phyloP scores from a whole-genome alignment of 30 jellyfish, hydroid and myxozoan genomes.

The Hydra vulgaris region DNA sequence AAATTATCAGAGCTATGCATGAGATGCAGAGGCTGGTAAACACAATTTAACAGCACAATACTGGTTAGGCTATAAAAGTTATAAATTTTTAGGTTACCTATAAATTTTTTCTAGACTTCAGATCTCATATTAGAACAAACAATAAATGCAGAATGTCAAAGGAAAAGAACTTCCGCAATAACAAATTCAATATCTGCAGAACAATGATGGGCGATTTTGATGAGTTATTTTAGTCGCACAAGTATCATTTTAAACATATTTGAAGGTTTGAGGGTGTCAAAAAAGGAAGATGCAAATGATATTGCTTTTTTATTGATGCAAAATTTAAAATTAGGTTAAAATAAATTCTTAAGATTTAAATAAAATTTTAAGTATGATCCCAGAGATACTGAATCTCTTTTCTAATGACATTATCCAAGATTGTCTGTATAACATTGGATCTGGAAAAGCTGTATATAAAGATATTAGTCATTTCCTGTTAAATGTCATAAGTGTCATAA shows the following conservation, averaged over 20 bases:
- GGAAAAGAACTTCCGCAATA: slow-evolving; percentile 16
- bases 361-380: not conserved
- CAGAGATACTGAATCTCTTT: not conserved
- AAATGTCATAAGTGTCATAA: not conserved
- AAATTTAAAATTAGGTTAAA: not conserved
- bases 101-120: too few species aligned
- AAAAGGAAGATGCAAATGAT: slow-evolving; percentile 2
- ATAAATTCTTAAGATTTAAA: not conserved
- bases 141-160: slow-evolving; percentile 19
- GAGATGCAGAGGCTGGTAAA: too few species aligned
- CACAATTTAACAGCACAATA: too few species aligned
- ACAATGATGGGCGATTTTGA: not conserved
- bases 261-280: not conserved
- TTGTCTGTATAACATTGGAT: slow-evolving; percentile 1
- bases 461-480: slow-evolving; percentile 5
- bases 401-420: not conserved
- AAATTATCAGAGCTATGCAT: too few species aligned
- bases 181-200: slow-evolving; percentile 18
- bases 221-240: slow-evolving; percentile 1
- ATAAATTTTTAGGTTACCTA: too few species aligned
- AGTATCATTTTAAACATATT: not conserved
- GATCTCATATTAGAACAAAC: slow-evolving; percentile 30
- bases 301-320: too few species aligned
- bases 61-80: too few species aligned
- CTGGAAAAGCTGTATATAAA: too few species aligned